A percentile compares a stretch with the other conserved stretches of the same genome.
These are phyloP conservation scores for Metopolophium dirhodum DNA, from an alignment of 1,140 invertebrate genomes.

Conservation along the genomic window DNA sequence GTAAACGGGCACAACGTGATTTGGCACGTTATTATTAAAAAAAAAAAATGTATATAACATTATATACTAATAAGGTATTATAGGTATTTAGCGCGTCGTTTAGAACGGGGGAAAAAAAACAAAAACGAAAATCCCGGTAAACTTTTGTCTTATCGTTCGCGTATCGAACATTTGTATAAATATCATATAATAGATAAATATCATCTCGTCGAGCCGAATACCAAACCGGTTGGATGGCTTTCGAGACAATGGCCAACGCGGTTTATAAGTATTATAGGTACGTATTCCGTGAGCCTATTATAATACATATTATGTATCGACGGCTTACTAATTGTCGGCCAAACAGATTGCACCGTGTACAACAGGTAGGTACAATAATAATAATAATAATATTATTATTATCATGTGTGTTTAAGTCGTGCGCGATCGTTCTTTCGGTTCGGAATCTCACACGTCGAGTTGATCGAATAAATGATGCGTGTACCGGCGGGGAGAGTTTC, in stretches of 20 bases:
- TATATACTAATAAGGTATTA: not conserved
- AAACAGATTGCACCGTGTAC: not conserved
- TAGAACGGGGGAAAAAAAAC: not conserved
- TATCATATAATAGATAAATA: constrained; percentile 23
- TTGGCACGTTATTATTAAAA: not conserved
- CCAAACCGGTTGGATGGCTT: constrained; percentile 21
- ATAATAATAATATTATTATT: too few relatives aligned
- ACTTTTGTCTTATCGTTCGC: not conserved
- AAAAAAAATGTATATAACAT: not conserved
- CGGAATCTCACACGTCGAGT: not conserved
- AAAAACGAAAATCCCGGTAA: not conserved
- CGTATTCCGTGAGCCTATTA: not conserved
- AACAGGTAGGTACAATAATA: not conserved
- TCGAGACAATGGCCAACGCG: constrained; percentile 29
- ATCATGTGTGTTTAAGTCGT: not conserved
- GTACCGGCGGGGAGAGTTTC: too few relatives aligned
- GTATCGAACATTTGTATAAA: not conserved
- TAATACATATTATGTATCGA: not conserved
- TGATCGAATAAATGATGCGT: too few relatives aligned
- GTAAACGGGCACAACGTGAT: not conserved
- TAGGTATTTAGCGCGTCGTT: not conserved
- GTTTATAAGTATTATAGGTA: not conserved
- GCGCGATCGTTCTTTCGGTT: not conserved
- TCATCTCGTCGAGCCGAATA: not conserved
- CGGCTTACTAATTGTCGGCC: constrained; percentile 10